Evolutionary conservation across 1,140 invertebrate species (phyloP).

Genomic region (Mizuhopecten yessoensis): DNA sequence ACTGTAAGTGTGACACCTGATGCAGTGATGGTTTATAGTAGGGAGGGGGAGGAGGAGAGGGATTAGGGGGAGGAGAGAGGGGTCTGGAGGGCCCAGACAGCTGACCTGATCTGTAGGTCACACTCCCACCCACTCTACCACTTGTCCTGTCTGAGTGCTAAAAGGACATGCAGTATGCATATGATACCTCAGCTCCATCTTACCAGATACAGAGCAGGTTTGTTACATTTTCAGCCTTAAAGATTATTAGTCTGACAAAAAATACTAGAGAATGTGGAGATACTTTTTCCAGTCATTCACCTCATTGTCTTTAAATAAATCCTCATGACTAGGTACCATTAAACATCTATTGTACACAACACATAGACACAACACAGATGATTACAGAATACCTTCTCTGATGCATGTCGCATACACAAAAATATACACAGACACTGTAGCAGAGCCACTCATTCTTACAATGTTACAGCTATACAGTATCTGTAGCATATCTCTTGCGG

Average conservation of each 20-base stretch:
- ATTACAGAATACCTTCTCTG: neutral
- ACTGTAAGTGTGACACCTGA: neutral
- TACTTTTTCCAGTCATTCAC: neutral
- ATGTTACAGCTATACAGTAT: too few species aligned
- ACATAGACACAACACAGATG: neutral
- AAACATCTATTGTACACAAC: neutral
- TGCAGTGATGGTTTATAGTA: neutral
- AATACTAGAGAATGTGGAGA: neutral
- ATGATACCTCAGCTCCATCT: neutral
- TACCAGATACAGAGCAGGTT: neutral
- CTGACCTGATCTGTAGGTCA: neutral
- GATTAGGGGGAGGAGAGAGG: neutral
- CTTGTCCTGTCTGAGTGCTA: slow-evolving; percentile 14
- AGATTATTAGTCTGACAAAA: neutral
- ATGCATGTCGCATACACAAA: neutral
- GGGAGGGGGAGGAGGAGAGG: neutral
- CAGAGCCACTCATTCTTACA: neutral
- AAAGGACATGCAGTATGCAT: neutral
- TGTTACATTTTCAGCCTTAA: neutral
- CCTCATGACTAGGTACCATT: neutral
- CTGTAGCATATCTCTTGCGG: too few species aligned
- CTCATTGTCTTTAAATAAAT: neutral
- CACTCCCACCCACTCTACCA: slow-evolving; percentile 5
- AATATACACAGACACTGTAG: neutral
- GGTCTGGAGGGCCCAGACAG: neutral